These are phyloP conservation scores for Rhodeus uyekii DNA, from an alignment of 2,797 vertebrate species.

Conservation along the genomic window DNA sequence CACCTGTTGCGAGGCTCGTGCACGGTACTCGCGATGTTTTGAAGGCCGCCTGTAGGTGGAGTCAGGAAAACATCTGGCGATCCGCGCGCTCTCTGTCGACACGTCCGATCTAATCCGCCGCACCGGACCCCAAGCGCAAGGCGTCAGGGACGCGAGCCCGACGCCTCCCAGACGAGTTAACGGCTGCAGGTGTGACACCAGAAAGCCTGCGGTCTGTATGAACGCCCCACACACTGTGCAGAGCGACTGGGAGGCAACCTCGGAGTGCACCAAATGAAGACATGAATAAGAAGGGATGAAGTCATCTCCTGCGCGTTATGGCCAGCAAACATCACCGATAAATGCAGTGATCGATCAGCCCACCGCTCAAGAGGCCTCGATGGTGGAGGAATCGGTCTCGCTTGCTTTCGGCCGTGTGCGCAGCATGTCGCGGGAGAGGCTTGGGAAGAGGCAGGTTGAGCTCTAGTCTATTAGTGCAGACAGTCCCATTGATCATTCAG, in stretches of 20 bases:
- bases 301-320: constrained; percentile 39
- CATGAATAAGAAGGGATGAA: constrained; percentile 50
- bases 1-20: constrained; percentile 52
- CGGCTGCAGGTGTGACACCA: background rate
- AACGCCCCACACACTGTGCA: background rate
- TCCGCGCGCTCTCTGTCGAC: constrained; percentile 32
- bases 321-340: constrained; percentile 24
- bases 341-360: constrained; percentile 43
- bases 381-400: constrained; percentile 22
- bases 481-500: constrained; percentile 19
- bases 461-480: constrained; percentile 26
- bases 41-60: constrained; percentile 62
- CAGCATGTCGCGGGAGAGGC: constrained; percentile 38
- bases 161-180: constrained; percentile 5
- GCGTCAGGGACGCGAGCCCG: background rate
- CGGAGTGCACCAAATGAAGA: constrained; percentile 40
- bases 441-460: constrained; percentile 38
- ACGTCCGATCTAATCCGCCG: constrained; percentile 26
- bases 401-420: constrained; percentile 30
- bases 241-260: constrained; percentile 33
- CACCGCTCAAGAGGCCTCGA: constrained; percentile 37
- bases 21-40: constrained; percentile 49
- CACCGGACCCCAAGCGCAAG: constrained; percentile 16
- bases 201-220: background rate
- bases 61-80: constrained; percentile 56